Evolutionary conservation across 2,113 vertebrate species (phyloP).

Genomic region (Takifugu flavidus): DNA sequence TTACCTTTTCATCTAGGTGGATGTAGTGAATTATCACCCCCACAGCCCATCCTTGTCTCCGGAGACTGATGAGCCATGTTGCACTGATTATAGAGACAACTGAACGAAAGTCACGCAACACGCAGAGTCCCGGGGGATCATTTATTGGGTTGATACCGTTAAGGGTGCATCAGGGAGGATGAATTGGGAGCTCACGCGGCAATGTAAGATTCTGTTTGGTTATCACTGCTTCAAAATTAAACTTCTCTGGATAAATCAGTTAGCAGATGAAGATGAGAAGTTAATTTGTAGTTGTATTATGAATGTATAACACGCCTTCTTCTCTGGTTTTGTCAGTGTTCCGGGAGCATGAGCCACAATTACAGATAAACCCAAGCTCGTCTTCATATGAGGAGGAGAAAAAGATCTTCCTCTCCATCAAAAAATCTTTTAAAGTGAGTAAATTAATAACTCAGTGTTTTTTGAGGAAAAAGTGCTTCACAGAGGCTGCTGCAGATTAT

Average conservation of each 20-base stretch:
- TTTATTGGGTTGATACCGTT: constrained; percentile 20
- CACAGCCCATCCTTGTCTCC: constrained; percentile 23
- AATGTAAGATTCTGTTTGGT: constrained; percentile 1
- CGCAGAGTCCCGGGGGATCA: constrained; percentile 24
- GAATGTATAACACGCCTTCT: not conserved
- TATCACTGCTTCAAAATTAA: constrained; percentile 22
- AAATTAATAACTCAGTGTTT: constrained; percentile 18
- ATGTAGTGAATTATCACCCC: constrained; percentile 37
- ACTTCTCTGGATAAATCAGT: constrained; percentile 2
- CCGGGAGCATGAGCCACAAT: constrained; percentile 21
- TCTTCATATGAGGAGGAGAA: constrained; percentile 17
- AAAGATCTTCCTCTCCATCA: constrained; percentile 9
- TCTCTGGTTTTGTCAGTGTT: constrained; percentile 18
- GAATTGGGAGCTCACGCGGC: constrained; percentile 11
- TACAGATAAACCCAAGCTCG: constrained; percentile 32
- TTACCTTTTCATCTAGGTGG: constrained; percentile 29
- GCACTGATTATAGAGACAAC: constrained; percentile 59
- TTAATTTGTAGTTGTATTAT: constrained; percentile 2
- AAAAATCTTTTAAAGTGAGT: constrained; percentile 23
- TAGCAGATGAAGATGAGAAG: constrained; percentile 12
- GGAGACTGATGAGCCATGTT: constrained; percentile 48
- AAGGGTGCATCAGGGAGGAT: constrained; percentile 1
- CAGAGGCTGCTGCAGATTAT: constrained; percentile 18
- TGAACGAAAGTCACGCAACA: constrained; percentile 52
- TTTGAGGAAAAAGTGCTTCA: constrained; percentile 19